These are phyloP conservation scores for Protobothrops flavoviridis DNA, from an alignment of 2,113 vertebrate genomes.

Conservation along the genomic window DNA sequence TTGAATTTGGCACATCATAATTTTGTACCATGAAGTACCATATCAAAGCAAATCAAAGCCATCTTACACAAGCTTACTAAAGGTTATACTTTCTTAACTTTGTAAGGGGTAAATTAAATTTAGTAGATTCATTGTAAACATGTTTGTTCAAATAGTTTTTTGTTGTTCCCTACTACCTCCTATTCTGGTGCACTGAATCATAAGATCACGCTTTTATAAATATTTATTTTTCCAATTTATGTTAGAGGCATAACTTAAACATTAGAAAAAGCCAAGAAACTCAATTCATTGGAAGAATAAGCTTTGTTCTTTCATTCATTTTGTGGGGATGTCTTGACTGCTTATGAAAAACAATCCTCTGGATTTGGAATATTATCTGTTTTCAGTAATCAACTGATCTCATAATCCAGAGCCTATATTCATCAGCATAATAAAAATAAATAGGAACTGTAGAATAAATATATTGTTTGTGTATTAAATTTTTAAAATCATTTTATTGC, in stretches of 20 bases:
- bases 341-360: constrained; percentile 32
- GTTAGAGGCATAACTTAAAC: background rate
- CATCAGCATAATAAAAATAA: constrained; percentile 44
- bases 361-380: constrained; percentile 26
- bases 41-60: background rate
- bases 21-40: background rate
- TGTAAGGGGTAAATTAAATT: background rate
- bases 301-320: constrained; percentile 40
- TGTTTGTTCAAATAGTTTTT: background rate
- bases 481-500: constrained; percentile 26
- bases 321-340: constrained; percentile 32
- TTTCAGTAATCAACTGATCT: constrained; percentile 42
- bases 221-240: background rate
- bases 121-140: background rate
- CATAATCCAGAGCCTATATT: constrained; percentile 39
- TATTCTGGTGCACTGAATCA: background rate
- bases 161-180: background rate
- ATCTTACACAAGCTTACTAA: background rate
- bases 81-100: background rate
- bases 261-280: background rate
- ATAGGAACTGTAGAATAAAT: background rate
- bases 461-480: constrained; percentile 32
- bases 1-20: background rate
- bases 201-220: background rate
- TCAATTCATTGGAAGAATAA: background rate